These are phyloP conservation scores for Synanthedon tipuliformis DNA, from an alignment of 2,888 invertebrate species.

Conservation along the genomic window DNA sequence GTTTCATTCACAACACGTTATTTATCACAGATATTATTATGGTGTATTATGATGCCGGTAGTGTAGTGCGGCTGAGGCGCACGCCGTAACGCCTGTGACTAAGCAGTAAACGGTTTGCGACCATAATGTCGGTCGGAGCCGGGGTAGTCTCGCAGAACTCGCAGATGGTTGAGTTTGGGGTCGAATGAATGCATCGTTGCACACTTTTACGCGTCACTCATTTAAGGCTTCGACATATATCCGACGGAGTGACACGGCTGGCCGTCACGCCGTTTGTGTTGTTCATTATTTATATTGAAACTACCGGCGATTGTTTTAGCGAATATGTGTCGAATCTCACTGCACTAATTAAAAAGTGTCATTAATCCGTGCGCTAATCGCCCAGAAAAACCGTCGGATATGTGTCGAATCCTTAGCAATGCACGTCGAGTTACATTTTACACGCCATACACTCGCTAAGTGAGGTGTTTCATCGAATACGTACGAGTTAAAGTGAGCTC, in stretches of 20 bases:
- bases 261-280: too few species aligned
- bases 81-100: constrained; percentile 50
- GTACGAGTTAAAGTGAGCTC: constrained; percentile 6
- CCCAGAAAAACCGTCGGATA: too few species aligned
- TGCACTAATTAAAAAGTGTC: too few species aligned
- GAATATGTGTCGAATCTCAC: too few species aligned
- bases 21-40: constrained; percentile 22
- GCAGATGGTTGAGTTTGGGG: not conserved
- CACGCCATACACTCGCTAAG: too few species aligned
- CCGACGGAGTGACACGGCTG: too few species aligned
- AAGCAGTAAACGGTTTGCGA: constrained; percentile 17
- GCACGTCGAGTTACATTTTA: too few species aligned
- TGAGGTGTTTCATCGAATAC: not conserved
- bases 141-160: not conserved
- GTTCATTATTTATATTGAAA: too few species aligned
- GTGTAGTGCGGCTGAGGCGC: constrained; percentile 30
- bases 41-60: not conserved
- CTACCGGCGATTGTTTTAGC: too few species aligned
- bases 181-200: constrained; percentile 11
- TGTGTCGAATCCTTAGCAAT: too few species aligned
- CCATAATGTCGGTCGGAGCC: not conserved
- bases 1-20: constrained; percentile 6
- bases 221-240: too few species aligned
- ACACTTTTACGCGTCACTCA: constrained; percentile 21
- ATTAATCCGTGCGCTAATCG: too few species aligned